Percentiles rank a stretch among this genome's conserved stretches.
Evolutionary conservation across 2,888 invertebrate genomes (phyloP).

Genomic region (Biston betularia): DNA sequence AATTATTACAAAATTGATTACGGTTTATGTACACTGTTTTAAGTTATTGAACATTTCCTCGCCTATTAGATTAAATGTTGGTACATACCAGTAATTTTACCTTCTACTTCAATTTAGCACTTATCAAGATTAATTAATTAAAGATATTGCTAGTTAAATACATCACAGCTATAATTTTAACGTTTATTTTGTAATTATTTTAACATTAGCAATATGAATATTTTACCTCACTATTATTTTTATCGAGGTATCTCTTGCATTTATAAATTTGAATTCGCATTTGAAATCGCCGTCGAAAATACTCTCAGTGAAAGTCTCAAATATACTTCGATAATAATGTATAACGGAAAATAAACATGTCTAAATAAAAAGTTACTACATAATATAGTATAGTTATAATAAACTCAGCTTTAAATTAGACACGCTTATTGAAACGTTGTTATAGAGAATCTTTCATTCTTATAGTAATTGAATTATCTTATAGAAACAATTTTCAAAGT

Average conservation of each 20-base stretch:
- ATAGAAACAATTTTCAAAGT: constrained; percentile 4
- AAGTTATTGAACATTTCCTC: constrained; percentile 19
- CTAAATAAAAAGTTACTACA: constrained; percentile 53
- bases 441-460: constrained; percentile 36
- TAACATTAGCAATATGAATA: constrained; percentile 5
- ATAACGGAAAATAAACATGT: constrained; percentile 37
- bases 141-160: constrained; percentile 23
- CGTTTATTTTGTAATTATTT: constrained; percentile 14
- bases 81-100: constrained; percentile 29
- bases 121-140: constrained; percentile 23
- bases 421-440: constrained; percentile 49
- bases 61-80: constrained; percentile 19
- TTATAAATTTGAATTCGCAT: constrained; percentile 10
- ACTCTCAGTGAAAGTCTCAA: constrained; percentile 22
- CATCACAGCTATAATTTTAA: constrained; percentile 35
- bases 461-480: constrained; percentile 25
- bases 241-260: constrained; percentile 17
- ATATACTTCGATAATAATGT: constrained; percentile 8
- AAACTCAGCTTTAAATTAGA: constrained; percentile 58
- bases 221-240: constrained; percentile 3
- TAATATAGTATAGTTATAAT: constrained; percentile 50
- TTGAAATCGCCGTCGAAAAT: constrained; percentile 13
- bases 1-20: not conserved
- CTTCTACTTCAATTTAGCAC: constrained; percentile 26
- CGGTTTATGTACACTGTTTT: constrained; percentile 6